Conservation (phyloP, 1,140 invertebrate species). For the Coelopa frigida region DNA sequence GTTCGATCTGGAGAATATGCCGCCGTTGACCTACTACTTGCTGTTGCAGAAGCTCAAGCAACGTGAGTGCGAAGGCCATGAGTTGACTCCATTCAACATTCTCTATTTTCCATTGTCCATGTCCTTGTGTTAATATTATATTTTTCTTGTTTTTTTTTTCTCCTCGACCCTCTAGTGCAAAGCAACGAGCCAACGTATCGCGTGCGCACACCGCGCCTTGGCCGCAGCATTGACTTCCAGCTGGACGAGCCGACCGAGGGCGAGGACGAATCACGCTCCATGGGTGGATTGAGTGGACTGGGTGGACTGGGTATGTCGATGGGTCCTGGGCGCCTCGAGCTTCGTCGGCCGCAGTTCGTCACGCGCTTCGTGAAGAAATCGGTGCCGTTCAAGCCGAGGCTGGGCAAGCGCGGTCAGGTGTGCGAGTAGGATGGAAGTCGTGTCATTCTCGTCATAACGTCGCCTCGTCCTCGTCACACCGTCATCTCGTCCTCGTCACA, state of each 20-base stretch:
- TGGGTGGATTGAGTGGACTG: too few species aligned
- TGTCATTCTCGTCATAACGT: too few species aligned
- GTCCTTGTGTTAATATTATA: not conserved
- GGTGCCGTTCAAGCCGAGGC: slow-evolving; percentile 40
- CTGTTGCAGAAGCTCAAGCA: slow-evolving; percentile 35
- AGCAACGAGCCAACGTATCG: slow-evolving; percentile 32
- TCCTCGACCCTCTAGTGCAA: slow-evolving; percentile 20
- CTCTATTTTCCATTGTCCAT: slow-evolving; percentile 1
- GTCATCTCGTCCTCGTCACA: too few species aligned
- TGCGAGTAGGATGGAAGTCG: too few species aligned
- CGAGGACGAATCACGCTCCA: not conserved
- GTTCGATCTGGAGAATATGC: slow-evolving; percentile 39
- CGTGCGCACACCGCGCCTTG: slow-evolving; percentile 40
- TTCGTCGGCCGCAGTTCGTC: slow-evolving; percentile 33
- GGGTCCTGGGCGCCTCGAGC: not conserved
- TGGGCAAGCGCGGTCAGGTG: slow-evolving; percentile 41
- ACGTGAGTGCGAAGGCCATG: slow-evolving; percentile 23
- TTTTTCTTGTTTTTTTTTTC: not conserved
- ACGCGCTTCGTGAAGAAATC: slow-evolving; percentile 41
- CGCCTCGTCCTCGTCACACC: too few species aligned
- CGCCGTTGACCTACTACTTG: slow-evolving; percentile 35
- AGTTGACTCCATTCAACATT: not conserved
- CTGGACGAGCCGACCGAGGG: slow-evolving; percentile 13
- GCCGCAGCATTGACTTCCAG: slow-evolving; percentile 40
- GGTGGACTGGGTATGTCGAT: not conserved